These are phyloP conservation scores for Pseudois nayaur DNA, from an alignment of 2,113 vertebrate species.

Conservation along the genomic window DNA sequence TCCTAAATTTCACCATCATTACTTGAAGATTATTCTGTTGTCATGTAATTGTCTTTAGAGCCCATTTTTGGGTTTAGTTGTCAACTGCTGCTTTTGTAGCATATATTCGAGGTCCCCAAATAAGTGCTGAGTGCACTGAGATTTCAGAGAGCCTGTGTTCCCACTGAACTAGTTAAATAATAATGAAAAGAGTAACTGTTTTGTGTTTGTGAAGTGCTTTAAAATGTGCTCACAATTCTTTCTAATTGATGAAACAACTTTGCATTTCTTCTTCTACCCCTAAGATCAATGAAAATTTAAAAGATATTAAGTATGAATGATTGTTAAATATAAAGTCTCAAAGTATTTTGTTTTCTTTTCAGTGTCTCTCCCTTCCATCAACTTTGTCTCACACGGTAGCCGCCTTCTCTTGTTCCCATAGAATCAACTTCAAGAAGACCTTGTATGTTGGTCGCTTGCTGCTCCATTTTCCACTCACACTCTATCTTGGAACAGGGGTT, in stretches of 20 bases:
- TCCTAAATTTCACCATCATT: neutral
- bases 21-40: neutral
- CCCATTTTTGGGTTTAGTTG: too few species aligned
- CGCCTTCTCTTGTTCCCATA: neutral
- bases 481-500: neutral
- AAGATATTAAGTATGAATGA: neutral
- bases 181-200: neutral
- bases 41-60: neutral
- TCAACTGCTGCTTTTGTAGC: constrained; percentile 5
- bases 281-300: neutral
- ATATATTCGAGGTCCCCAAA: neutral
- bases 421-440: neutral
- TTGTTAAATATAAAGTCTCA: neutral
- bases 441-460: neutral
- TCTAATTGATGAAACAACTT: neutral
- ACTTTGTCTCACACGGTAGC: neutral
- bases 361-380: neutral
- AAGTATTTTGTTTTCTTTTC: neutral
- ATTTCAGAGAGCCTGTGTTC: neutral
- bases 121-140: neutral
- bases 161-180: neutral
- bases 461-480: neutral
- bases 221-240: neutral
- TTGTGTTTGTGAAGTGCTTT: neutral
- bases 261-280: neutral